Evolutionary conservation across 2,888 invertebrate species (phyloP).

Genomic region (Ochropleura leucogaster): DNA sequence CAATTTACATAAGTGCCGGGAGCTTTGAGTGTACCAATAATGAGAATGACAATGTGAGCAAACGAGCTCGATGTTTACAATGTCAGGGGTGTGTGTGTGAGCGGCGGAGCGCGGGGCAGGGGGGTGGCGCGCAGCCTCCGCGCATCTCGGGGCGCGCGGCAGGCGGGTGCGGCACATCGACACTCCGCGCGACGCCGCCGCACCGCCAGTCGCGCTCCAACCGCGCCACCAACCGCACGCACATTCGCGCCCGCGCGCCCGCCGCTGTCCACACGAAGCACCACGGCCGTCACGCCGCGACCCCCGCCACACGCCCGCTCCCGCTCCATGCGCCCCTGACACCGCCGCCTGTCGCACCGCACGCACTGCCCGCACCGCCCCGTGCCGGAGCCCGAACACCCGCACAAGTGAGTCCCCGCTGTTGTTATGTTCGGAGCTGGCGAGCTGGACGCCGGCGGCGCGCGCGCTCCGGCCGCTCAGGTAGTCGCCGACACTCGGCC

Average conservation of each 20-base stretch:
- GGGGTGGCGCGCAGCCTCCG: conserved; percentile 77
- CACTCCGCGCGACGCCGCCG: conserved; percentile 53
- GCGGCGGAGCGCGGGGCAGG: conserved; percentile 40
- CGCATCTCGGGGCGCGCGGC: conserved; percentile 69
- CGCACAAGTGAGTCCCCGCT: conserved; percentile 77
- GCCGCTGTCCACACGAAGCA: conserved; percentile 60
- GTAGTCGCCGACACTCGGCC: conserved; percentile 19
- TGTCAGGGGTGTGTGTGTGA: conserved; percentile 46
- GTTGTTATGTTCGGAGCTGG: conserved; percentile 6
- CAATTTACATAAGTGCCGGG: conserved; percentile 31
- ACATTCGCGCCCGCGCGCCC: conserved; percentile 49
- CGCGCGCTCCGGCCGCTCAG: conserved; percentile 37
- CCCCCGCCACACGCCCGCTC: conserved; percentile 63
- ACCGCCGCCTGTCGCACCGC: conserved; percentile 70
- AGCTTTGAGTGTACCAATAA: conserved; percentile 48
- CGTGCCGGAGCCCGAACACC: conserved; percentile 62
- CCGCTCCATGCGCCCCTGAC: conserved; percentile 83
- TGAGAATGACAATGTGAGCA: conserved; percentile 36
- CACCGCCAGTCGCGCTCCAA: conserved; percentile 76
- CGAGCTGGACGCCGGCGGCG: background rate
- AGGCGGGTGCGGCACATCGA: conserved; percentile 55
- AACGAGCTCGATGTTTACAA: conserved; percentile 52
- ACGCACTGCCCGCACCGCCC: conserved; percentile 58
- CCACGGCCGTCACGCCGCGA: conserved; percentile 47
- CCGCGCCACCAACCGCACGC: conserved; percentile 69